Conservation (phyloP, 2,113 vertebrate species). For the Toxotes chatareus region DNA sequence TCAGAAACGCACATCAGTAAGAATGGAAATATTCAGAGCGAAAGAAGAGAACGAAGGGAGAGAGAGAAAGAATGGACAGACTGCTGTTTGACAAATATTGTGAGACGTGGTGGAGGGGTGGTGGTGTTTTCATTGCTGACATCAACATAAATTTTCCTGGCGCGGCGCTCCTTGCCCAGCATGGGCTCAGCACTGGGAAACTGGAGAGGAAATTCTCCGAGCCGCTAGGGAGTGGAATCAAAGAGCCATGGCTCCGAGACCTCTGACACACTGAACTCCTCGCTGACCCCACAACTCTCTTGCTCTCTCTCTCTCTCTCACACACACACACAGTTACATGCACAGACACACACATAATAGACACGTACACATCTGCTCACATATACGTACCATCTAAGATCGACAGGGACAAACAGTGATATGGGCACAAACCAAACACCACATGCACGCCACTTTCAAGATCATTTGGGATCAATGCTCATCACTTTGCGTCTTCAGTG, state of each 20-base stretch:
- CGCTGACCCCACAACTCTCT: constrained; percentile 71
- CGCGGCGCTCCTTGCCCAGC: constrained; percentile 82
- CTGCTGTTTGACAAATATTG: constrained; percentile 87
- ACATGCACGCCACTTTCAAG: constrained; percentile 16
- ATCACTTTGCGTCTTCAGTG: constrained; percentile 24
- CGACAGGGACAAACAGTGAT: constrained; percentile 24
- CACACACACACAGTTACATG: constrained; percentile 32
- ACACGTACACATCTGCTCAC: constrained; percentile 30
- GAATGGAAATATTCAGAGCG: constrained; percentile 70
- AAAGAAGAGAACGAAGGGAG: constrained; percentile 66
- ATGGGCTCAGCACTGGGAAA: constrained; percentile 79
- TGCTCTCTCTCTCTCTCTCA: constrained; percentile 31
- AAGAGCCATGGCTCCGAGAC: constrained; percentile 76
- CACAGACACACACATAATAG: constrained; percentile 30
- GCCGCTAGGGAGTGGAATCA: constrained; percentile 81
- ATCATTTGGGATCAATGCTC: constrained; percentile 40
- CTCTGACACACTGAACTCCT: constrained; percentile 84
- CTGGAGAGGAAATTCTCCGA: constrained; percentile 81
- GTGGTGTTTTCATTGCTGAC: constrained; percentile 88
- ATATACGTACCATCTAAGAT: constrained; percentile 14
- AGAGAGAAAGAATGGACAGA: constrained; percentile 77
- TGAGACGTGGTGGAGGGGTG: constrained; percentile 79
- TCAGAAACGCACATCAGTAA: constrained; percentile 69
- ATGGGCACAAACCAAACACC: constrained; percentile 25
- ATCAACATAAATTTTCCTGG: constrained; percentile 87